These are phyloP conservation scores for Noturus placidus DNA, from an alignment of 2,113 vertebrate species.

Conservation along the genomic window DNA sequence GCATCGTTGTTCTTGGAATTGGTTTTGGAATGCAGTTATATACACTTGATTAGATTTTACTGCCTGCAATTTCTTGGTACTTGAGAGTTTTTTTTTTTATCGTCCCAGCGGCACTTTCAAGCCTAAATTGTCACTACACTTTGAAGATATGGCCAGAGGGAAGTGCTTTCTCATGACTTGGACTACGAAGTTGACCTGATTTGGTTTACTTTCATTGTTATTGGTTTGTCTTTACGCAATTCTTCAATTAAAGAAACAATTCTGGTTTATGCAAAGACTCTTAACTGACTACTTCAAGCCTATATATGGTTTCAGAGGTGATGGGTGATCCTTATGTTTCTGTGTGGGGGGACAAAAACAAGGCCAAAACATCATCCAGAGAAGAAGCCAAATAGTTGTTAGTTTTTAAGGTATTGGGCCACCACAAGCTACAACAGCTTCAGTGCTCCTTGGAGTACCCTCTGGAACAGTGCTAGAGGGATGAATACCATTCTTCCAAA, in stretches of 20 bases:
- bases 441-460: background rate
- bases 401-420: background rate
- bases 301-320: background rate
- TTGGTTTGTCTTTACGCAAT: background rate
- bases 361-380: background rate
- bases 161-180: slow-evolving; percentile 19
- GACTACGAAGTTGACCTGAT: slow-evolving; percentile 7
- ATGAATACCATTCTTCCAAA: background rate
- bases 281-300: background rate
- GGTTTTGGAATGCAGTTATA: slow-evolving; percentile 14
- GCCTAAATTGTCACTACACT: slow-evolving; percentile 25
- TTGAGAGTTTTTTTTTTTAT: slow-evolving; percentile 50
- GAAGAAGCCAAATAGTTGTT: no score
- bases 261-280: background rate
- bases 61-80: slow-evolving; percentile 43
- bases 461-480: background rate
- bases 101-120: slow-evolving; percentile 42
- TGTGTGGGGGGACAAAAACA: background rate
- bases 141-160: slow-evolving; percentile 41
- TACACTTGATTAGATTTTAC: slow-evolving; percentile 36
- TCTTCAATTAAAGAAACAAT: background rate
- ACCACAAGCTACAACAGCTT: background rate
- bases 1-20: slow-evolving; percentile 9
- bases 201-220: background rate
- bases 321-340: background rate